A percentile compares a stretch with the other conserved stretches of the same genome.
These are phyloP conservation scores for Brotogeris chrysoptera DNA, from an alignment of 2,797 vertebrate genomes.

Conservation along the genomic window DNA sequence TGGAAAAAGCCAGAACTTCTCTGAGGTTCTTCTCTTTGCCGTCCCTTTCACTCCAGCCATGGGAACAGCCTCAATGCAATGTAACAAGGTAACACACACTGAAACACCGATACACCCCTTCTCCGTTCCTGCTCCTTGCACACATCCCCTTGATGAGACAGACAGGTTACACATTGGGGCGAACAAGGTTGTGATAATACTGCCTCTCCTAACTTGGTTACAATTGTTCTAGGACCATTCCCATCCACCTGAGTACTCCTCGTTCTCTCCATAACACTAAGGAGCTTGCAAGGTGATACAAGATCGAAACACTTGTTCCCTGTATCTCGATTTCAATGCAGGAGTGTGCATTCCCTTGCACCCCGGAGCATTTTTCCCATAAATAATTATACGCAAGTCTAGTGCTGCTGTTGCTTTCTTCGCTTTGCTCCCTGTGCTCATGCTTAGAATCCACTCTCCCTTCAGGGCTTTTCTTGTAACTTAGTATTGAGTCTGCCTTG, in stretches of 20 bases:
- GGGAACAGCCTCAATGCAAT: rapidly evolving
- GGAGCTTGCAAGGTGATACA: background rate
- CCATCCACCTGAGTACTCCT: background rate
- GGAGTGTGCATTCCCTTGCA: background rate
- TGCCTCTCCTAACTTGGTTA: background rate
- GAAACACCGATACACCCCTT: background rate
- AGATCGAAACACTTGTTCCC: background rate
- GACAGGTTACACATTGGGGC: rapidly evolving
- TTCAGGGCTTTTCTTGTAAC: background rate
- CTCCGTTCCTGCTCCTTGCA: background rate
- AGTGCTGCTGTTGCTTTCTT: background rate
- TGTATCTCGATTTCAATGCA: background rate
- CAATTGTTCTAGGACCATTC: background rate
- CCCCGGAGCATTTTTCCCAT: background rate
- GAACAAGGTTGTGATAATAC: background rate
- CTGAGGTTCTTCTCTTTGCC: background rate
- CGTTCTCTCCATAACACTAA: background rate
- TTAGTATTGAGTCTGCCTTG: background rate
- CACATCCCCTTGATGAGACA: background rate
- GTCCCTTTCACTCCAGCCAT: background rate
- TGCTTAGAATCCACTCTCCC: background rate
- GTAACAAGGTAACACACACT: rapidly evolving
- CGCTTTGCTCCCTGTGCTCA: background rate
- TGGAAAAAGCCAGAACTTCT: background rate
- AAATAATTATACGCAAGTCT: rapidly evolving